A percentile compares a stretch with the other conserved stretches of the same genome.
phyloP scores from a whole-genome alignment of 2,113 vertebrate species.

The Fregetta grallaria region DNA sequence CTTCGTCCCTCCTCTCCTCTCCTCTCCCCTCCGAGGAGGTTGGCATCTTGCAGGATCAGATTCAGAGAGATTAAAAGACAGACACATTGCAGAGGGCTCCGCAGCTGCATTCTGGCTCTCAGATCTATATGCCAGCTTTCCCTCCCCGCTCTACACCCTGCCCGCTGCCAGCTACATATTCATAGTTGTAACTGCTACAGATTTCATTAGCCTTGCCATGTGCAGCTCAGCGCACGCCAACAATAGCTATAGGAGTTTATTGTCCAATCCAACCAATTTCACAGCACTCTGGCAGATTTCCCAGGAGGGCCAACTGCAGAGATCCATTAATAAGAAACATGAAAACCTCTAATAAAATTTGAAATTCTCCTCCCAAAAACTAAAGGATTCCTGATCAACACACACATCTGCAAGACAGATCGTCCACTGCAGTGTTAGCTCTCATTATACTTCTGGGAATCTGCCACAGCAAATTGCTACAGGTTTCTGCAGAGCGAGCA shows the following conservation, averaged over 20 bases:
- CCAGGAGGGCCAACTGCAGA: slow-evolving; percentile 14
- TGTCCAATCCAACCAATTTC: neutral
- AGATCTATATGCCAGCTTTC: neutral
- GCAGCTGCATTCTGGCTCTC: slow-evolving; percentile 14
- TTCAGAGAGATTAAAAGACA: neutral
- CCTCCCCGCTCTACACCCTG: neutral
- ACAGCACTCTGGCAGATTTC: slow-evolving; percentile 20
- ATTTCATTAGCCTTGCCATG: neutral
- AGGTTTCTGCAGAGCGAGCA: neutral
- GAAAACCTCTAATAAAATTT: neutral
- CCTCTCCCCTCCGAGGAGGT: neutral
- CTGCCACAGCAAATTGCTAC: neutral
- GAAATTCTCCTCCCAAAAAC: neutral
- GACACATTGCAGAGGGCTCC: neutral
- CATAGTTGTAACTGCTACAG: neutral
- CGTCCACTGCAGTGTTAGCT: neutral
- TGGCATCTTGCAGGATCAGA: neutral
- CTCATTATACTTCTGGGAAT: neutral
- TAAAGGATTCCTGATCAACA: neutral
- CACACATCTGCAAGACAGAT: neutral
- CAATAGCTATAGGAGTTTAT: neutral
- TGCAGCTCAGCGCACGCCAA: neutral
- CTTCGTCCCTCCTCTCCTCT: neutral
- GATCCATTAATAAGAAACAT: neutral
- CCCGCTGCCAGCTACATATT: slow-evolving; percentile 33